Percentiles rank a stretch among this genome's conserved stretches.
phyloP scores from a whole-genome alignment of 2,113 vertebrate species.

The Prietella phreatophila region DNA sequence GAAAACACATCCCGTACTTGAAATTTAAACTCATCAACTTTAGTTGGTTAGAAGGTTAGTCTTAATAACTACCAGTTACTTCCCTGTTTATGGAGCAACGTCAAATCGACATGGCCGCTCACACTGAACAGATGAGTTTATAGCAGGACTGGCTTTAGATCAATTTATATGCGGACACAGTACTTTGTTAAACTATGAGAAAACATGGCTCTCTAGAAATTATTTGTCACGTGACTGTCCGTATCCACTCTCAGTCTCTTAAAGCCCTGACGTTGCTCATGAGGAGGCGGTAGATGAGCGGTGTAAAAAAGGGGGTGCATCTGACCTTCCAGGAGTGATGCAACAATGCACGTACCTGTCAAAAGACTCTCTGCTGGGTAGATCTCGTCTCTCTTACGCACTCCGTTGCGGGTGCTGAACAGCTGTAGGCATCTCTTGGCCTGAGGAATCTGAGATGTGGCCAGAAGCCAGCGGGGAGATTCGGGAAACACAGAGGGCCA shows the following conservation, averaged over 20 bases:
- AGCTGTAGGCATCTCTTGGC: constrained; percentile 73
- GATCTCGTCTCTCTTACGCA: constrained; percentile 60
- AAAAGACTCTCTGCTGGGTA: constrained; percentile 66
- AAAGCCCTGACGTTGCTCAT: too few species aligned
- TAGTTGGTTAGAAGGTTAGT: not conserved
- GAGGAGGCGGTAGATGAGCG: not conserved
- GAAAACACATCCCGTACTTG: not conserved
- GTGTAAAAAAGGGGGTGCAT: not conserved
- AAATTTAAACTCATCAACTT: not conserved
- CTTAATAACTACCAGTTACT: not conserved
- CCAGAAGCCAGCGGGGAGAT: constrained; percentile 87
- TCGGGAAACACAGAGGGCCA: constrained; percentile 79
- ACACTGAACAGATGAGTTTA: not conserved
- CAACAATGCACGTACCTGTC: constrained; percentile 62
- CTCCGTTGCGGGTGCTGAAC: constrained; percentile 67
- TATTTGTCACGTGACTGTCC: not conserved
- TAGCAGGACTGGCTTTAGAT: not conserved
- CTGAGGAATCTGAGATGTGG: constrained; percentile 74
- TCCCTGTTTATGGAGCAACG: not conserved
- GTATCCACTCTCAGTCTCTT: not conserved
- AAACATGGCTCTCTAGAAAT: not conserved
- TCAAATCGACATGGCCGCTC: not conserved
- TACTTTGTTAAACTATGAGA: not conserved
- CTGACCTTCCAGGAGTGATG: not conserved
- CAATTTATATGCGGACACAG: not conserved